Conservation (phyloP, 2,888 invertebrate genomes). For the Nezara viridula region DNA sequence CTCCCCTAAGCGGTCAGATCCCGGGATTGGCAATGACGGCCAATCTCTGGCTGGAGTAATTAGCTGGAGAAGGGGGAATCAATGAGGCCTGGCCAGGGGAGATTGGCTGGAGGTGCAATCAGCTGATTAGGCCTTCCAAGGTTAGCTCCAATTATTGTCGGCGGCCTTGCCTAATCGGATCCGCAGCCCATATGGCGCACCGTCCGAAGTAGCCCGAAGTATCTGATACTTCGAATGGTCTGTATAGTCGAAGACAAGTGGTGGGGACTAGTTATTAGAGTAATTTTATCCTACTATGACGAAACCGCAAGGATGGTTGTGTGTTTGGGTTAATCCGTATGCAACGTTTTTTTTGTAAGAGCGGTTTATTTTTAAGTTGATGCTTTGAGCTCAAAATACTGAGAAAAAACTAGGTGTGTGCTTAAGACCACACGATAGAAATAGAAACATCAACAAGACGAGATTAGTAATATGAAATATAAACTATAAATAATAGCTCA, state of each 20-base stretch:
- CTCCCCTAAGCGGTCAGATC: neutral
- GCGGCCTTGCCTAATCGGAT: neutral
- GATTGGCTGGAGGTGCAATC: slow-evolving; percentile 15
- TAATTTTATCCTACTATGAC: too few species aligned
- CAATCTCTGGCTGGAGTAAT: neutral
- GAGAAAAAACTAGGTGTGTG: too few species aligned
- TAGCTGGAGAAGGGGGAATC: neutral
- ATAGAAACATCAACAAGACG: too few species aligned
- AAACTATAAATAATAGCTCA: too few species aligned
- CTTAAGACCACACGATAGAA: too few species aligned
- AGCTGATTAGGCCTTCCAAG: neutral
- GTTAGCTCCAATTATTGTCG: neutral
- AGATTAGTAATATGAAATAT: too few species aligned
- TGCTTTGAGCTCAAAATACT: too few species aligned
- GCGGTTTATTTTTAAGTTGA: too few species aligned
- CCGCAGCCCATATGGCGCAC: neutral
- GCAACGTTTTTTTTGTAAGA: too few species aligned
- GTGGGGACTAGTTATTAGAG: too few species aligned
- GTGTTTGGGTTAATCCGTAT: too few species aligned
- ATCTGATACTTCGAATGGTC: neutral
- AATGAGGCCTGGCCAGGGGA: neutral
- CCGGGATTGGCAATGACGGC: neutral
- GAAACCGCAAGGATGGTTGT: too few species aligned
- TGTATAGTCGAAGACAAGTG: neutral
- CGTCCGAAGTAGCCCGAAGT: neutral